Evolutionary conservation across 1,140 invertebrate species (phyloP), one percentile per base, ranked within the genome.

Genomic region (Conus ventricosus): DNA sequence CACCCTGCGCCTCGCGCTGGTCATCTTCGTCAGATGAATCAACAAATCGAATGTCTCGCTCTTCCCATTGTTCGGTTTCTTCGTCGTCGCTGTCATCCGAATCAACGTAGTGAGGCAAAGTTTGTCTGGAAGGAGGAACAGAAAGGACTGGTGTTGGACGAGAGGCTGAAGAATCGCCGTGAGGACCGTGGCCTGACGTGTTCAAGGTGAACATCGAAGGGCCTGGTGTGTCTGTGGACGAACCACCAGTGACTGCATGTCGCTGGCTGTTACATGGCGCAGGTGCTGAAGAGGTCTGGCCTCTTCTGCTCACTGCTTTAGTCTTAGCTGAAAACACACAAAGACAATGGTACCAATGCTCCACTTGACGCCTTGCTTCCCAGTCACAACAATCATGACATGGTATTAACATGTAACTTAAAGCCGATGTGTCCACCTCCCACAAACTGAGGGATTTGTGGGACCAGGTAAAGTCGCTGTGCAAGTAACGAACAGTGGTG

Each of bases 21-120:
- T 23, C 54, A 15, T 85, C 51, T 85, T 60, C 55, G 51, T 85
- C 57, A 67, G 25, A n/a, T 20, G 8, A 27, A n/a, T 71, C 84
- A 15, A 63, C 57, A 25, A 51, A 85, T n/a, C 15, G 67, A 27
- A 67, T 76, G 63, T 76, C 67, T 53, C n/a, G 85, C 20, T 54
- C 51, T 10, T 83, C 81, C 5, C 20, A 54, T 11, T 23, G 8
- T 8, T 55, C 81, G 51, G 39, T 39, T 7, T 83, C 81, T 23
- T 83, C 51, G 10, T 55, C n/a, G n/a, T 83, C 51, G 53, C 51
- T 55, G 51, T 83, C 81, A 27, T 83, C 81, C 81, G 39, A 27
- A 51, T 15, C 51, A 53, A 23, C 53, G 20, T 55, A 17, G 54
- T 15, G 53, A 78, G 76, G 71, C 39, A 75, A n/a, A n/a, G 8